These are phyloP conservation scores for Salvelinus fontinalis DNA, from an alignment of 2,113 vertebrate genomes.

Conservation along the genomic window DNA sequence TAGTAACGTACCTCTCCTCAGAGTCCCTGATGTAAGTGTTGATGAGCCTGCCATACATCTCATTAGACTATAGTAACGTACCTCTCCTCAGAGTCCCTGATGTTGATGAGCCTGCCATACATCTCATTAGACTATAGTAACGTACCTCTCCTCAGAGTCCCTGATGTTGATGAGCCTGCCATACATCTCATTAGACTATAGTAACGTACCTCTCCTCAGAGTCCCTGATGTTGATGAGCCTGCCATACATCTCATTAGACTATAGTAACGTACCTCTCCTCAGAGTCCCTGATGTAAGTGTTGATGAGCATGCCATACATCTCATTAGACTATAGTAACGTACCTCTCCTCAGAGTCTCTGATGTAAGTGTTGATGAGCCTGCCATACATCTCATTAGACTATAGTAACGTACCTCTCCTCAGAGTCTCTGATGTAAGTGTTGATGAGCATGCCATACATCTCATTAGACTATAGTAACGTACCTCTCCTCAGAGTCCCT, in stretches of 20 bases:
- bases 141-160: slow-evolving; percentile 71
- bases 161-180: not conserved
- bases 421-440: slow-evolving; percentile 60
- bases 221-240: slow-evolving; percentile 43
- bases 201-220: slow-evolving; percentile 59
- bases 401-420: slow-evolving; percentile 50
- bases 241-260: not conserved
- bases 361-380: not conserved
- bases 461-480: not conserved
- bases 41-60: not conserved
- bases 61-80: not conserved
- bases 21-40: slow-evolving; percentile 59
- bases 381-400: not conserved
- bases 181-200: too few relatives aligned
- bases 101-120: too few relatives aligned
- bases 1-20: slow-evolving; percentile 55
- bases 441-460: not conserved
- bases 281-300: too few relatives aligned
- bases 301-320: too few relatives aligned
- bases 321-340: too few relatives aligned
- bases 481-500: too few relatives aligned
- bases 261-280: not conserved
- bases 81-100: too few relatives aligned
- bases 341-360: slow-evolving; percentile 71
- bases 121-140: too few relatives aligned